Evolutionary conservation across 2,113 vertebrate species (phyloP), one percentile per base, ranked within the genome.

Genomic region (Oxygymnocypris stewartii): DNA sequence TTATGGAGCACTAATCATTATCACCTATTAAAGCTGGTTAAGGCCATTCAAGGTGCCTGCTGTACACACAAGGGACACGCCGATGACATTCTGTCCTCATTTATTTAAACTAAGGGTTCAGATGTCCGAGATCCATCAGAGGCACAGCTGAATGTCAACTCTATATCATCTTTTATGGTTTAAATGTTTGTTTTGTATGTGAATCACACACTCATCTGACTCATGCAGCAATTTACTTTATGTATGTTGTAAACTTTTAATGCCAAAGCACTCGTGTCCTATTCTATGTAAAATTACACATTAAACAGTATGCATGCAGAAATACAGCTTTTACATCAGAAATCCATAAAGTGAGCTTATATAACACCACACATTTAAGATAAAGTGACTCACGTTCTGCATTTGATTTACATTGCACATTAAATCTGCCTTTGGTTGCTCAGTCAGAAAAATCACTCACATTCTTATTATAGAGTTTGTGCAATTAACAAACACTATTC

Each of bases 1-100:
- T 93, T 93, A 91, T 92, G 90, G 90, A 93, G 90, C 92, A 91
- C 93, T 92, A 94, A 94, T 95, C 91, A 94, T 95, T 94, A 95
- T 94, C 93, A 94, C 87, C 90, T 94, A 94, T 94, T 95, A 94
- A 92, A 91, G 90, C 91, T 92, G 90, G 93, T 93, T 94, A 94
- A 94, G 94, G 93, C 92, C 91, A 92, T 94, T 93, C 92, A 93
- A 94, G 94, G 95, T 94, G 92, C 91, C 90, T 87, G 86, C 73
- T 90, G 89, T 90, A 91, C 91, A 93, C 91, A 75, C 79, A 88
- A 91, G 91, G 92, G 79, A 88, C 91, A 35, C 25, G 40, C 9
- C 88, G 81, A 90, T 88, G 74, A 79, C 8, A 59, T 69, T 61
- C 47, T 37, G 16, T 75, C 57, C 71, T n/a, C 87, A 87, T 82